phyloP scores from a whole-genome alignment of 2,888 invertebrate genomes.

The Aleiodes leptofemur region DNA sequence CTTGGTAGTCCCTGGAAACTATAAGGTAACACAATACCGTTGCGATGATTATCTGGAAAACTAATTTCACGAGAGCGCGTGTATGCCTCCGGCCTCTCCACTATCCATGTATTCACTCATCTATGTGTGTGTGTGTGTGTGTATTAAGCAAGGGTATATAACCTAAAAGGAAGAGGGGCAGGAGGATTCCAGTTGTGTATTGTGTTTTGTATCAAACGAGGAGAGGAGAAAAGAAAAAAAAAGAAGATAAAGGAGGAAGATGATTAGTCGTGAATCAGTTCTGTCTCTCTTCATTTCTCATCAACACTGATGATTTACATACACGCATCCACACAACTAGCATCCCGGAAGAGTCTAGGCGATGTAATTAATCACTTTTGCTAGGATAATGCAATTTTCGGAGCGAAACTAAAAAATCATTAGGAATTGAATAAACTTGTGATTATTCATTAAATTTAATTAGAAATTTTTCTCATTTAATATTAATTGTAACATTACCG shows the following conservation, averaged over 20 bases:
- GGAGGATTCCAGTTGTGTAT: slow-evolving; percentile 52
- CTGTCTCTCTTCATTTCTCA: slow-evolving; percentile 39
- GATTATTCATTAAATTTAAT: too few species aligned
- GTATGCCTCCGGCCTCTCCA: slow-evolving; percentile 58
- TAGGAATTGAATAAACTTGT: too few species aligned
- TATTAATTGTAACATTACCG: too few species aligned
- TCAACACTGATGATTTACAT: slow-evolving; percentile 4
- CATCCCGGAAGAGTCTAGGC: too few species aligned
- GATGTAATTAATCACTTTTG: too few species aligned
- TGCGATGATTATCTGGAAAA: slow-evolving; percentile 75
- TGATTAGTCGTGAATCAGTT: slow-evolving; percentile 58
- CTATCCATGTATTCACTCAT: slow-evolving; percentile 58
- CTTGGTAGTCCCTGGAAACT: slow-evolving; percentile 56
- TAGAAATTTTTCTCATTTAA: too few species aligned
- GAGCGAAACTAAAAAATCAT: too few species aligned
- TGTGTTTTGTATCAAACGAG: slow-evolving; percentile 46
- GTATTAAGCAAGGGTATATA: slow-evolving; percentile 52
- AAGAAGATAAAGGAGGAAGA: slow-evolving; percentile 70
- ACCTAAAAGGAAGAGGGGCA: slow-evolving; percentile 46
- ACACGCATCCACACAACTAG: slow-evolving; percentile 60
- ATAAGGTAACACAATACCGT: slow-evolving; percentile 71
- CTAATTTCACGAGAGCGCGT: slow-evolving; percentile 72
- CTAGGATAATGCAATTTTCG: too few species aligned
- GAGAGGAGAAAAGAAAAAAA: slow-evolving; percentile 52
- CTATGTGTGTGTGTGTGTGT: slow-evolving; percentile 6